Evolutionary conservation across 2,113 vertebrate species (phyloP).

Genomic region (Thymallus thymallus): DNA sequence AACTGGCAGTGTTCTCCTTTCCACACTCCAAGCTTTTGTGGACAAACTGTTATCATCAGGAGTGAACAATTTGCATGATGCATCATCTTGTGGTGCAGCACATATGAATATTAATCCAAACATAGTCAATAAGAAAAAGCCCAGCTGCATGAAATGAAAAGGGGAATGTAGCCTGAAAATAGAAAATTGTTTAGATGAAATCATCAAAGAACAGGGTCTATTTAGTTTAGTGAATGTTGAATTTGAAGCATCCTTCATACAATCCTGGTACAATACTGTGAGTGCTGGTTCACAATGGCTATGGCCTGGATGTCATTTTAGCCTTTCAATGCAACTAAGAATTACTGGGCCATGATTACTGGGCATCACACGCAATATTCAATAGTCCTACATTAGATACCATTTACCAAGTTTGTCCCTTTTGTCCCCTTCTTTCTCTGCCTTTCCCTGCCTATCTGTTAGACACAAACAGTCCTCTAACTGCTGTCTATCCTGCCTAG

Average conservation of each 20-base stretch:
- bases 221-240: constrained; percentile 1
- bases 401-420: not conserved
- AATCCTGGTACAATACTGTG: constrained; percentile 1
- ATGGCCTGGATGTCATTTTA: not conserved
- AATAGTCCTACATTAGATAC: not conserved
- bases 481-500: not conserved
- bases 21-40: constrained; percentile 8
- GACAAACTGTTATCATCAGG: constrained; percentile 13
- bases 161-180: not conserved
- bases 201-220: constrained; percentile 1
- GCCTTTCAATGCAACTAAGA: constrained; percentile 17
- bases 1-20: not conserved
- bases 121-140: not conserved
- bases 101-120: constrained; percentile 7
- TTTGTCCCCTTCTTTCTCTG: not conserved
- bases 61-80: constrained; percentile 25
- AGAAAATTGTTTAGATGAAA: not conserved
- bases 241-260: not conserved
- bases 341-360: constrained; percentile 9
- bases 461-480: not conserved
- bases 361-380: not conserved
- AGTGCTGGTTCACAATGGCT: not conserved
- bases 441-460: not conserved
- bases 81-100: constrained; percentile 7
- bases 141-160: constrained; percentile 11